Evolutionary conservation across 2,797 vertebrate species (phyloP).

Genomic region (Sebastes wilsoni): DNA sequence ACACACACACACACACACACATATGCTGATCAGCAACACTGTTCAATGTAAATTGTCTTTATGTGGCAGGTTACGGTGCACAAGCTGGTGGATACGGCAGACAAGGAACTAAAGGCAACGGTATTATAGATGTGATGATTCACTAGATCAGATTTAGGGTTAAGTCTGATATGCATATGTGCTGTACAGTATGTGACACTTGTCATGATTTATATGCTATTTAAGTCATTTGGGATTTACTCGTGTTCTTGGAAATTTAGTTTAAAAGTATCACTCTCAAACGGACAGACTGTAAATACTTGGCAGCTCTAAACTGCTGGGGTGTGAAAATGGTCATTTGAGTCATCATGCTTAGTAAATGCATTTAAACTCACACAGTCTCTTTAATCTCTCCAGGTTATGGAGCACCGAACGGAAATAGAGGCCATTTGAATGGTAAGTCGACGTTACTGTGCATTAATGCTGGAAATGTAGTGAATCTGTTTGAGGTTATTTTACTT

Average conservation of each 20-base stretch:
- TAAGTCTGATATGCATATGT: not conserved
- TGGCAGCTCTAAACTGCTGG: not conserved
- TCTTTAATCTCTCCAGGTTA: conserved; percentile 25
- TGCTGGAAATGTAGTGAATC: not conserved
- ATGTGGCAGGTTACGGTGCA: conserved; percentile 41
- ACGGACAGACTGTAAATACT: not conserved
- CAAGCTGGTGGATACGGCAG: conserved; percentile 42
- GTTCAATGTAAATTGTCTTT: not conserved
- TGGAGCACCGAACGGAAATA: conserved; percentile 29
- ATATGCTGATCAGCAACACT: not conserved
- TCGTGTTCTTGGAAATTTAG: not conserved
- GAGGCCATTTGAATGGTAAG: conserved; percentile 16
- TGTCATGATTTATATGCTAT: not conserved
- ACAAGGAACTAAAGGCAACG: conserved; percentile 60
- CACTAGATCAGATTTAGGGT: not conserved
- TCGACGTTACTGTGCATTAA: not conserved
- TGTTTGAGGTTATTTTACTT: not conserved
- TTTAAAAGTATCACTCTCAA: not conserved
- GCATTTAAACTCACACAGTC: not conserved
- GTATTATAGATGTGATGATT: conserved; percentile 6
- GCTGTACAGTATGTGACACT: not conserved
- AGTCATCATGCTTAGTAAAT: not conserved
- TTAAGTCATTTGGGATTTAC: not conserved
- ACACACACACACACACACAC: not conserved
- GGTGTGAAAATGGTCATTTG: not conserved